phyloP scores from a whole-genome alignment of 2,113 vertebrate genomes.

The Butastur rufipennis region DNA sequence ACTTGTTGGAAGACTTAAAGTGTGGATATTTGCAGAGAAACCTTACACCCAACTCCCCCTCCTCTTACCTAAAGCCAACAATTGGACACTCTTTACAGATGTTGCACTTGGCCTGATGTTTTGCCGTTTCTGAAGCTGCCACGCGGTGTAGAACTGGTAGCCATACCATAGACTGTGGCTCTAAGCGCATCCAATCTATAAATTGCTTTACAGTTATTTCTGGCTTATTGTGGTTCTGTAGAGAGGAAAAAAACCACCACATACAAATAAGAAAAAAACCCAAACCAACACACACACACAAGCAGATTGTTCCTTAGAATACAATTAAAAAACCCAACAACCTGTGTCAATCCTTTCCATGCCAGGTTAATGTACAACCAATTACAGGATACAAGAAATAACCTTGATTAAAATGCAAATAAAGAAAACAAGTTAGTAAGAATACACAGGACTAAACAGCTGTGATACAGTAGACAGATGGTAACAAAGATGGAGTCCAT shows the following conservation, averaged over 20 bases:
- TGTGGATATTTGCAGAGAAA: background rate
- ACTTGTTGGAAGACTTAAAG: background rate
- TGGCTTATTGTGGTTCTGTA: slow-evolving; percentile 92
- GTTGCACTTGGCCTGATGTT: slow-evolving; percentile 98
- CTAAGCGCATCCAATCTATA: slow-evolving; percentile 95
- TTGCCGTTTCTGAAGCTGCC: slow-evolving; percentile 94
- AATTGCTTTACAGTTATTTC: slow-evolving; percentile 93
- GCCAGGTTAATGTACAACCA: background rate
- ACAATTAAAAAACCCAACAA: background rate
- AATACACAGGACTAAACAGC: background rate
- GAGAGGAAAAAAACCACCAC: background rate
- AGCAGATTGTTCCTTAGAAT: background rate
- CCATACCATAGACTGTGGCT: slow-evolving; percentile 99
- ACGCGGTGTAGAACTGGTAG: slow-evolving; percentile 93
- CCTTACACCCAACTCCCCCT: background rate
- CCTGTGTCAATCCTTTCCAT: background rate
- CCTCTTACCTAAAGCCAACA: slow-evolving; percentile 91
- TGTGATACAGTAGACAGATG: background rate
- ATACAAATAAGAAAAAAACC: background rate
- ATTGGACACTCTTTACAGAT: slow-evolving; percentile 99
- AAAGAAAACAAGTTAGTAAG: background rate
- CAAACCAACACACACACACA: background rate
- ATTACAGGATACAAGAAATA: background rate
- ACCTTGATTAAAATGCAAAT: background rate
- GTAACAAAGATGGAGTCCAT: background rate